Evolutionary conservation across 2,888 invertebrate genomes (phyloP).

Genomic region (Euclidia mi): DNA sequence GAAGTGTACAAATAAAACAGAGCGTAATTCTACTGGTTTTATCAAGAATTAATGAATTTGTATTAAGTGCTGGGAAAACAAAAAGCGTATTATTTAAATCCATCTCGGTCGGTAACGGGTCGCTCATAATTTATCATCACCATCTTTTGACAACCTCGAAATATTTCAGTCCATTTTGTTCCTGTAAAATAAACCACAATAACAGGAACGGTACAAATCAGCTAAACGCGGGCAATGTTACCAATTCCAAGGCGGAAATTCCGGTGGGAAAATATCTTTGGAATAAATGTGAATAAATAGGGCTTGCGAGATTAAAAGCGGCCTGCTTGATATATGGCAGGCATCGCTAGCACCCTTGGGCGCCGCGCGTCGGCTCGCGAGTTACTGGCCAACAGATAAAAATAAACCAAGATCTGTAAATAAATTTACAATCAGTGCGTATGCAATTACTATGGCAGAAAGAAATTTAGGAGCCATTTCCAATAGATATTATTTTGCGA

Average conservation of each 20-base stretch:
- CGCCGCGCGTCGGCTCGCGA: slow-evolving; percentile 59
- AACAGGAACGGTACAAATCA: slow-evolving; percentile 81
- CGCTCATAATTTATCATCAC: slow-evolving; percentile 68
- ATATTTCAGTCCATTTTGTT: slow-evolving; percentile 77
- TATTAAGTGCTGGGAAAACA: slow-evolving; percentile 35
- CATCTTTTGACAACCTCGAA: slow-evolving; percentile 73
- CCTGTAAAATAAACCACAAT: slow-evolving; percentile 76
- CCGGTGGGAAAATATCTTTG: slow-evolving; percentile 86
- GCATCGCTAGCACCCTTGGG: slow-evolving; percentile 66
- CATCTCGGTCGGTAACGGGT: slow-evolving; percentile 54
- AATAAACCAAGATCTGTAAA: slow-evolving; percentile 65
- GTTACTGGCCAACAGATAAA: slow-evolving; percentile 66
- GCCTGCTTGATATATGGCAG: slow-evolving; percentile 80
- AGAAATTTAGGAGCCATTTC: background rate
- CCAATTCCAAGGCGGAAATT: slow-evolving; percentile 84
- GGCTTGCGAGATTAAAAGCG: slow-evolving; percentile 86
- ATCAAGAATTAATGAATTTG: slow-evolving; percentile 15
- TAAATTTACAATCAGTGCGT: slow-evolving; percentile 49
- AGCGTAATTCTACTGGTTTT: slow-evolving; percentile 1
- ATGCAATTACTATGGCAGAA: slow-evolving; percentile 17
- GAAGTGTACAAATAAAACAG: background rate
- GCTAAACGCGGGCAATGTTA: slow-evolving; percentile 82
- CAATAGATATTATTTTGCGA: no score
- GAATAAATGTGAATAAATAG: slow-evolving; percentile 88
- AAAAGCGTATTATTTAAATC: slow-evolving; percentile 55